phyloP scores from a whole-genome alignment of 2,888 invertebrate genomes.

The Athetis lepigone region DNA sequence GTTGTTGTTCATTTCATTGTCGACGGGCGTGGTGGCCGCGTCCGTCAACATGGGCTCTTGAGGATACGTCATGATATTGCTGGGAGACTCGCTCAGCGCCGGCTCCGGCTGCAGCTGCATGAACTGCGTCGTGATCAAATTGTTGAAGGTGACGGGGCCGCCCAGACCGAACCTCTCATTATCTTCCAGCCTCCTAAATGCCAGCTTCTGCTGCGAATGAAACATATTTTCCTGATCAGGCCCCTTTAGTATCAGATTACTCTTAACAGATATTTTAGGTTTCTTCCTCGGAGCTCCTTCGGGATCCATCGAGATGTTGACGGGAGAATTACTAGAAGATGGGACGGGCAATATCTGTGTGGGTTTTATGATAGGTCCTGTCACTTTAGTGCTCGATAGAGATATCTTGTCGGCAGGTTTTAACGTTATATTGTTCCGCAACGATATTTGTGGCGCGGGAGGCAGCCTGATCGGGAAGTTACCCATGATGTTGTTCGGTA shows the following conservation, averaged over 20 bases:
- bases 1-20: conserved; percentile 73
- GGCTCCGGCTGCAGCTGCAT: conserved; percentile 86
- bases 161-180: conserved; percentile 84
- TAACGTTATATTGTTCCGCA: conserved; percentile 82
- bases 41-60: conserved; percentile 79
- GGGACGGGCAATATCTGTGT: conserved; percentile 86
- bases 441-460: conserved; percentile 76
- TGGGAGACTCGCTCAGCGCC: conserved; percentile 81
- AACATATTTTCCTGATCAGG: conserved; percentile 88
- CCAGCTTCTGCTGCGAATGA: conserved; percentile 88
- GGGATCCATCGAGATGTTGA: conserved; percentile 74
- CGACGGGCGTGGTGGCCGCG: conserved; percentile 79
- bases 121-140: conserved; percentile 86
- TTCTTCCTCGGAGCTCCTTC: conserved; percentile 86
- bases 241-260: conserved; percentile 87
- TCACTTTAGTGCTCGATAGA: conserved; percentile 81
- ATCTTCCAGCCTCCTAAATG: conserved; percentile 84
- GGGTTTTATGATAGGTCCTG: conserved; percentile 84
- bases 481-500: conserved; percentile 83
- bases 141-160: conserved; percentile 86
- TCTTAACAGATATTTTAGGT: conserved; percentile 89
- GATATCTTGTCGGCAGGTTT: conserved; percentile 84
- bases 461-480: conserved; percentile 85
- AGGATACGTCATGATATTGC: conserved; percentile 78
- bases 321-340: conserved; percentile 83